Evolutionary conservation across 2,888 invertebrate genomes (phyloP).

Genomic region (Brachyopa scutellaris): DNA sequence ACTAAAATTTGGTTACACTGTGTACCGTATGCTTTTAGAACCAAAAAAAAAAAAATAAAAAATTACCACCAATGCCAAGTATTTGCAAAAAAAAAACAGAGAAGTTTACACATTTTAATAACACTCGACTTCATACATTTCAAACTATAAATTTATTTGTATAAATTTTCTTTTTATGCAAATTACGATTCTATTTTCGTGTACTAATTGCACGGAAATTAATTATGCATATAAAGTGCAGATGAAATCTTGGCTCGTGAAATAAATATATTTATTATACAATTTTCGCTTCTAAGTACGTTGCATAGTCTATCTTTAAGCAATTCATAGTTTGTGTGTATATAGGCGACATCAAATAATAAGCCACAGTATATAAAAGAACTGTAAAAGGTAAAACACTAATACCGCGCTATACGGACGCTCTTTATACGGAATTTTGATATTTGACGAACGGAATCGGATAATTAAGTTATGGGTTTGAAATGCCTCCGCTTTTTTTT

Average conservation of each 20-base stretch:
- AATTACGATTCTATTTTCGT: conserved; percentile 52
- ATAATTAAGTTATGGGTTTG: too few relatives aligned
- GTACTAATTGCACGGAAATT: conserved; percentile 57
- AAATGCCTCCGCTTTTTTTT: too few relatives aligned
- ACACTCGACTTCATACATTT: conserved; percentile 29
- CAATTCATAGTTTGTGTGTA: neutral
- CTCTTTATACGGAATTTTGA: too few relatives aligned
- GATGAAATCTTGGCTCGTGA: conserved; percentile 50
- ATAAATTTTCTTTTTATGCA: conserved; percentile 39
- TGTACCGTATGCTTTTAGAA: neutral
- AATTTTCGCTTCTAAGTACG: conserved; percentile 21
- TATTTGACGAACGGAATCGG: too few relatives aligned
- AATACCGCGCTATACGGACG: too few relatives aligned
- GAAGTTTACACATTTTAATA: conserved; percentile 37
- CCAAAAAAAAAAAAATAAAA: too few relatives aligned
- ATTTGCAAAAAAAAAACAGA: too few relatives aligned
- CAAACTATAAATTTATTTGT: conserved; percentile 33
- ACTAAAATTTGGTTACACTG: conserved; percentile 17
- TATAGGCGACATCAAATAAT: conserved; percentile 14
- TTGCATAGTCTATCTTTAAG: neutral
- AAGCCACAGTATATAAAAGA: neutral
- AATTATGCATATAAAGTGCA: conserved; percentile 62
- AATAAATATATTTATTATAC: conserved; percentile 6
- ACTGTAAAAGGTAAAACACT: neutral
- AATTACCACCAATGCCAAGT: too few relatives aligned